Base-by-base conservation (phyloP, 2,888 invertebrate species). In the Tetranychus truncatus region DNA sequence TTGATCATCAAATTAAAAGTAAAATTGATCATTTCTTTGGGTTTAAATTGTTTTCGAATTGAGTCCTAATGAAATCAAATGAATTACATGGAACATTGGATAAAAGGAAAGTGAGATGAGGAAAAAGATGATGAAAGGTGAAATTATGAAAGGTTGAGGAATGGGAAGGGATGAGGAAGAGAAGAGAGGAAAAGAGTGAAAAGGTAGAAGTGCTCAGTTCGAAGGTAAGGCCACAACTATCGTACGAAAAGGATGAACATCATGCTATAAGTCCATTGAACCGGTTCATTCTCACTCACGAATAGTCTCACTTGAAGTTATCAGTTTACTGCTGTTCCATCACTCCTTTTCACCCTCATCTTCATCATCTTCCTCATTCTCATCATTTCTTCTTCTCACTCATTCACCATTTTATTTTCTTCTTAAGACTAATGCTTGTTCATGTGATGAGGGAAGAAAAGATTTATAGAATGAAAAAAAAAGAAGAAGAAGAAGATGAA, bases 211-310 rank as follows among this genome's bases (percentile, higher is more conserved):
- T 67, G 20, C 20, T 24, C 69, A 69, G 69, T 11, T 69, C 21
- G 69, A 69, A 69, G 20, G 69, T 11, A 69, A 24, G 69, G 34
- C 34, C 69, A 69, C 55, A 55, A 55, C 55, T 55, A 55, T 55
- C 55, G 9, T 9, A 55, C 55, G 55, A 15, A 55, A 55, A 34
- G 9, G 11, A 55, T 55, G 55, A 55, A 55, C 55, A 55, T 15
- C 15, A 55, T 9, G 15, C 55, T 55, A 55, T 55, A 55, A 55
- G 55, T 55, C 55, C 55, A 55, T 55, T 55, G 55, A 55, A 55
- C 55, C 55, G 55, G 55, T 55, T 55, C 55, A 15, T 15, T 55
- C 55, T 55, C 55, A 15, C 55, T 55, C 55, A 15, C 55, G 9
- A 9, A 55, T 15, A 15, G 11, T 55, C 55, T 15, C 55, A 55